Conservation (phyloP, 2,113 vertebrate genomes). For the Dromas ardeola region DNA sequence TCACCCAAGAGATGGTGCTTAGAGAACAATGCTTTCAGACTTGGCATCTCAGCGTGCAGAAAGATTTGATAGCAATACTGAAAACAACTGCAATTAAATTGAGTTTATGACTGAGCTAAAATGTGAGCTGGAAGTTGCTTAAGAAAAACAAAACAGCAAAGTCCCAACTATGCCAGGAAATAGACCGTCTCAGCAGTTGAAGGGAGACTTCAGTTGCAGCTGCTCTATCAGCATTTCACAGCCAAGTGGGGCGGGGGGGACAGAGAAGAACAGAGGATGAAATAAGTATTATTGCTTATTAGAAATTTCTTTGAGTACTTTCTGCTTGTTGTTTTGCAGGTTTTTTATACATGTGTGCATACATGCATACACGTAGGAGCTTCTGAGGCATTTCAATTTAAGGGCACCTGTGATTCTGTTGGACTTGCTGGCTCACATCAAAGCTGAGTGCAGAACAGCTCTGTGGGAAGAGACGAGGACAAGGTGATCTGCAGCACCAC, state of each 20-base stretch:
- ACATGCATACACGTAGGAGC: not conserved
- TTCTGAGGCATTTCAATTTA: not conserved
- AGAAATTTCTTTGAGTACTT: not conserved
- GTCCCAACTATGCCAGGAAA: not conserved
- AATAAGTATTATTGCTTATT: not conserved
- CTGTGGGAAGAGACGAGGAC: not conserved
- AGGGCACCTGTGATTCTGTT: not conserved
- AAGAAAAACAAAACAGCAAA: not conserved
- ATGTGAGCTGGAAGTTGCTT: not conserved
- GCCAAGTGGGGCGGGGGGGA: not conserved
- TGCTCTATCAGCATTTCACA: not conserved
- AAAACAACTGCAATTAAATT: not conserved
- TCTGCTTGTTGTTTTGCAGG: not conserved
- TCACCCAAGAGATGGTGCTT: not conserved
- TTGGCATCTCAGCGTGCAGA: not conserved
- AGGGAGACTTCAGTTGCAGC: not conserved
- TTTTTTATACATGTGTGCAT: not conserved
- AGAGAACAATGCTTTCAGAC: not conserved
- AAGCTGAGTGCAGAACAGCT: not conserved
- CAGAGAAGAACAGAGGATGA: not conserved
- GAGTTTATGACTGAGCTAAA: not conserved
- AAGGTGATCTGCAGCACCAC: not conserved
- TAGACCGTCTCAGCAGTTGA: not conserved
- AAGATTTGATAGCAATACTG: not conserved
- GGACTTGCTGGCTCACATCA: not conserved